Evolutionary conservation across 37 sponge, comb jelly and placozoan genomes (phyloP), one percentile per base, ranked within the genome.

Genomic region (Ephydatia muelleri): DNA sequence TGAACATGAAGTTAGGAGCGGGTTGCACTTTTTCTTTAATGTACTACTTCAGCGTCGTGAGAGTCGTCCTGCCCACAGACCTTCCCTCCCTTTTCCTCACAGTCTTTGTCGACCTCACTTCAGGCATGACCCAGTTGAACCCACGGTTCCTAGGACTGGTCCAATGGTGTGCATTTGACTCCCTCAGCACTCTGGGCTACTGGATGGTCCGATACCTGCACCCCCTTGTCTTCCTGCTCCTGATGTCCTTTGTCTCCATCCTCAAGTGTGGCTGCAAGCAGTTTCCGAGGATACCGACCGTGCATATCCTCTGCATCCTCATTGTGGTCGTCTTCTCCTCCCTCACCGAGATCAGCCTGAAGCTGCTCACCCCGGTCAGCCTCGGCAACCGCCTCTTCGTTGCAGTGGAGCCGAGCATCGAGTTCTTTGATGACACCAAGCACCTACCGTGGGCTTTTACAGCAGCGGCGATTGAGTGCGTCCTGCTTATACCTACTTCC

Each of bases 31-130:
- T 37, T 57, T 68, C 67, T 68, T 81, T 81, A 23, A 37, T 81
- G 0, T 81, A 81, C 70, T 81, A 81, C 70, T 81, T 69, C 70
- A 81, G 82, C 26, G 38, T 81, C 23, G 38, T 68, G 27, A 12
- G 39, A 25, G 19, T 36, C 35, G 12, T 81, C 14, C 27, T 68
- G 1, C 82, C 82, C 9, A 6, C 82, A 38, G 21, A 2, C 23
- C 25, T 26, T 14, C 34, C 64, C 5, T 34, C 37, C 25, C 67
- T 29, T 22, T 32, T 13, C 2, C 38, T 81, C 8, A 35, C 3
- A 12, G 26, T 68, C 19, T 0, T 69, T 0, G 68, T 68, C 3
- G 36, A 68, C 27, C 0, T 81, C 0, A 34, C 68, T 32, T 68
- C 35, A 36, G 68, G 82, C 70, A 36, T 81, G 12, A 67, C 38